These are phyloP conservation scores for Physeter macrocephalus DNA, from an alignment of 2,113 vertebrate genomes.

Conservation along the genomic window DNA sequence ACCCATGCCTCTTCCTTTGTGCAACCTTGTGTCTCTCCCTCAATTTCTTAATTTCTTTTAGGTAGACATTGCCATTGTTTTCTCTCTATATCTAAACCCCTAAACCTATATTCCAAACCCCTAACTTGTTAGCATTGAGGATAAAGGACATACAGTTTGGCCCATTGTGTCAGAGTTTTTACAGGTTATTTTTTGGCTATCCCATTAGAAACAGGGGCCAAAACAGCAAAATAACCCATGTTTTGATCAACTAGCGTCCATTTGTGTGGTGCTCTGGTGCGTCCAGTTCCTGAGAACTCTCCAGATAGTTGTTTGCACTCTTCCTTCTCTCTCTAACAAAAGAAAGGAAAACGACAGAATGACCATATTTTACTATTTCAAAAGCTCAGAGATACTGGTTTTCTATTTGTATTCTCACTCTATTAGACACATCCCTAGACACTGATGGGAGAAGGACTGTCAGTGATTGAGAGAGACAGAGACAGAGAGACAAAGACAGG, in stretches of 20 bases:
- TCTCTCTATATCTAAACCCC: not conserved
- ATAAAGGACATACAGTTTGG: not conserved
- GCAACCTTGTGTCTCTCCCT: not conserved
- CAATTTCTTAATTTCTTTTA: not conserved
- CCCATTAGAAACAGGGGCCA: not conserved
- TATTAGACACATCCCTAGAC: not conserved
- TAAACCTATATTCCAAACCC: not conserved
- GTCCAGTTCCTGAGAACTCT: not conserved
- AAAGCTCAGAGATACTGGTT: not conserved
- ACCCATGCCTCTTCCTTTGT: not conserved
- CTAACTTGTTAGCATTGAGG: not conserved
- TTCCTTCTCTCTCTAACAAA: not conserved
- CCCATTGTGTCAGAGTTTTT: not conserved
- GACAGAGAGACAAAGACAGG: not conserved
- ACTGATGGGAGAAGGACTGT: not conserved
- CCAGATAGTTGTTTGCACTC: not conserved
- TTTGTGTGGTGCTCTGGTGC: not conserved
- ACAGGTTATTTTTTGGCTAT: not conserved
- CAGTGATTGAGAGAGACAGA: constrained; percentile 12
- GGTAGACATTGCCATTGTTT: not conserved
- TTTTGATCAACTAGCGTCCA: not conserved
- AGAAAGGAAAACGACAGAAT: not conserved
- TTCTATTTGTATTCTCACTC: not conserved
- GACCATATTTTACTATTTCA: not conserved
- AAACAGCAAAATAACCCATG: not conserved